These are phyloP conservation scores for Liasis olivaceus DNA, from an alignment of 2,797 vertebrate species.

Conservation along the genomic window DNA sequence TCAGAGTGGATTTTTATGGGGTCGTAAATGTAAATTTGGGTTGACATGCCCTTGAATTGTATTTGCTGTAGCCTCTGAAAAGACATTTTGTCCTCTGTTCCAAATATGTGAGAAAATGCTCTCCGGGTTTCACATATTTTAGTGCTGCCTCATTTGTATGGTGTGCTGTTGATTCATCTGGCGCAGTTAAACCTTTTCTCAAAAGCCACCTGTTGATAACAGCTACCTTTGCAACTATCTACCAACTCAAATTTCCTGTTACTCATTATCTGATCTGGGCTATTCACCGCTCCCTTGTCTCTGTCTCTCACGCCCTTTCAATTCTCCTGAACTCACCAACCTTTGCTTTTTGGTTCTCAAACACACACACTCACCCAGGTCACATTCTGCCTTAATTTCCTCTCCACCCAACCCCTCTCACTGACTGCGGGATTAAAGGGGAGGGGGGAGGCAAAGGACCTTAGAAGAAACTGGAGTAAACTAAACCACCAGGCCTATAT, in stretches of 20 bases:
- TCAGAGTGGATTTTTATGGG: neutral
- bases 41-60: neutral
- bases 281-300: slow-evolving; percentile 38
- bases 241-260: slow-evolving; percentile 34
- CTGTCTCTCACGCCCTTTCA: slow-evolving; percentile 39
- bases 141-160: accelerated
- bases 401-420: slow-evolving; percentile 41
- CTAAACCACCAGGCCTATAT: slow-evolving; percentile 59
- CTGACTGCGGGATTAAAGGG: slow-evolving; percentile 65
- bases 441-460: slow-evolving; percentile 19
- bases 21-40: neutral
- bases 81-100: slow-evolving; percentile 12
- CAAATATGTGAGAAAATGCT: slow-evolving; percentile 35
- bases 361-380: slow-evolving; percentile 10
- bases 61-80: neutral
- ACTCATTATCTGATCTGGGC: slow-evolving; percentile 39
- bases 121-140: slow-evolving; percentile 17
- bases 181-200: slow-evolving; percentile 14
- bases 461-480: slow-evolving; percentile 61
- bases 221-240: slow-evolving; percentile 24
- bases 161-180: slow-evolving; percentile 16
- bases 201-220: slow-evolving; percentile 30
- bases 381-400: slow-evolving; percentile 62
- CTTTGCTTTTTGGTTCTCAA: slow-evolving; percentile 17
- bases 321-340: slow-evolving; percentile 23